Evolutionary conservation across 1,140 invertebrate species (phyloP), one percentile per base, ranked within the genome.

Genomic region (Megalonaias nervosa): DNA sequence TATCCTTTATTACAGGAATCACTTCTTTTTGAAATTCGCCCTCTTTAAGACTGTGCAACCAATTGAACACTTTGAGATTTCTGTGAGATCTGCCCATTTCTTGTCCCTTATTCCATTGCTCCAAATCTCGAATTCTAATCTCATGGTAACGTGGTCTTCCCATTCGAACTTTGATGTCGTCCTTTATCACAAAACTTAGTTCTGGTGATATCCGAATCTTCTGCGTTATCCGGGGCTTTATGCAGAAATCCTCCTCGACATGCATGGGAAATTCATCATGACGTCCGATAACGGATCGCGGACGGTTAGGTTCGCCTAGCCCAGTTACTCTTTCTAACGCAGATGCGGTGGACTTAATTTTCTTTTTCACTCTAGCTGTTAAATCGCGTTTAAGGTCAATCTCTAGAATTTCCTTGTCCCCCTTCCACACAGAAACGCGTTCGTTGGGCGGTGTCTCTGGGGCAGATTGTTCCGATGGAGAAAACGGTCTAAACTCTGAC

Each of bases 11-110:
- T 58, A 75, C 78, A 13, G 64, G 55, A 38, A 74, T 69, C 17
- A 77, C 55, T 61, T 79, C 72, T 21, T 71, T 73, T 15, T 75
- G 74, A 64, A 87, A 87, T 19, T 81, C 74, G 5, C 72, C 80
- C 65, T 86, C 82, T 57, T 73, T 77, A 15, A 87, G 69, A 80
- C 86, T 86, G 59, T 87, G 84, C 15, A 87, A 74, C 86, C 86
- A 87, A 70, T 85, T 87, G 70, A 87, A 87, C 58, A 87, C 86
- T 80, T 87, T 87, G 11, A 87, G 70, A 69, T 87, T 87, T 64
- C 82, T 75, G 74, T 87, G 85, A 23, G 84, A 67, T 48, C 83
- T 38, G 70, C 85, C 70, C 31, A 87, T 68, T 14, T 58, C 19
- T 23, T 84, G 82, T 17, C 86, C 86, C 31, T 76, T 75, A 67